Base-by-base conservation (phyloP, 2,797 vertebrate genomes). In the Eulemur albifrons region DNA sequence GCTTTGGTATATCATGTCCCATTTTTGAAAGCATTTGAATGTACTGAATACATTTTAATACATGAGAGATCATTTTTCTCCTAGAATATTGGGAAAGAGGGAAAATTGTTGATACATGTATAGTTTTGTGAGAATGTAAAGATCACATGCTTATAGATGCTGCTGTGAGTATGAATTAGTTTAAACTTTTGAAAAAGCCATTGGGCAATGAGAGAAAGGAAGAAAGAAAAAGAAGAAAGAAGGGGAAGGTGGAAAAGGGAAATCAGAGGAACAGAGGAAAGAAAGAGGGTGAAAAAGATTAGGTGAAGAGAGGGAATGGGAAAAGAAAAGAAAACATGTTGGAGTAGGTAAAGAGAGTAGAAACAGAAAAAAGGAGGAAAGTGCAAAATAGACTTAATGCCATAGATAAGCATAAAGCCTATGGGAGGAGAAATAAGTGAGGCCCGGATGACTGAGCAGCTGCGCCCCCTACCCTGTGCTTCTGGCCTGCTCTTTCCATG, bases 361-460 rank as follows among this genome's bases (percentile, higher is more conserved):
- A 63, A 52, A 69, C 17, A 38, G 75, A 30, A 32, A 35, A 59
- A 17, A 10, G 17, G 69, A 52, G 32, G 30, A 40, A 57, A 35
- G 14, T 4, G 15, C 4, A 23, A 48, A 20, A 30, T 11, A 38
- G 21, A 48, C 45, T 57, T 3, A 10, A 4, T 12, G 30, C 3
- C 21, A 2, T 2, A 1, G 2, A 10, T n/a, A 0, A 54, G 30
- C 11, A 59, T 1, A 12, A 40, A 0, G 1, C 15, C 17, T 15
- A 30, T 6, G 2, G 15, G n/a, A 20, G 7, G 82, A 23, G 86
- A 57, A 54, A 7, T n/a, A 1, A n/a, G 0, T 0, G 32, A 43
- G 30, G 25, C 6, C 7, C 0, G 4, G 1, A 3, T 48, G 1
- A 1, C 2, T 10, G 3, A 70, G 21, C 0, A 1, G 8, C 10